These are phyloP conservation scores for Xyrauchen texanus DNA, from an alignment of 2,113 vertebrate species.

Conservation along the genomic window DNA sequence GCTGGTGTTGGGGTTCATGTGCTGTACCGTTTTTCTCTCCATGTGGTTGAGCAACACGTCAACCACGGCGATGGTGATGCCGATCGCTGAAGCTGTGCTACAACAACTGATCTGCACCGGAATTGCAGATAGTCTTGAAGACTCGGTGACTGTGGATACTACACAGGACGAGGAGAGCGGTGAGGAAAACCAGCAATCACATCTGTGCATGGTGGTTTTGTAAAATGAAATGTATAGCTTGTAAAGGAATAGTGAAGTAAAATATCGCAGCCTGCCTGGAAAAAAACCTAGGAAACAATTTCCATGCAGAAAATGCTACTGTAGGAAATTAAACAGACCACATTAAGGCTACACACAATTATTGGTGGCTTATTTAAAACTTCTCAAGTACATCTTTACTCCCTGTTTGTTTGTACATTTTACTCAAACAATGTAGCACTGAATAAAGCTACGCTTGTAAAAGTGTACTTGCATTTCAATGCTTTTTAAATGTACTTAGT, in stretches of 20 bases:
- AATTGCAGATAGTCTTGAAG: conserved; percentile 74
- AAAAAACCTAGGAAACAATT: no score
- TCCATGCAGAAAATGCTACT: no score
- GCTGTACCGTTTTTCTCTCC: conserved; percentile 91
- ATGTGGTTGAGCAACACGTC: conserved; percentile 99
- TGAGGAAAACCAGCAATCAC: not conserved
- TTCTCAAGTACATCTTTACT: no score
- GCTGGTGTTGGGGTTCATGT: conserved; percentile 98
- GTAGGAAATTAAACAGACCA: no score
- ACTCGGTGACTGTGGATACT: conserved; percentile 69
- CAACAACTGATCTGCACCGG: conserved; percentile 88
- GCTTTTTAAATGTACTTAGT: no score
- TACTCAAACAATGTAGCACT: no score
- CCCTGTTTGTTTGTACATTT: no score
- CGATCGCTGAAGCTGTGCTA: conserved; percentile 94
- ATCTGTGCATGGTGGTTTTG: not conserved
- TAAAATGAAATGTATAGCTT: not conserved
- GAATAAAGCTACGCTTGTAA: no score
- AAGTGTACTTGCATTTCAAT: no score
- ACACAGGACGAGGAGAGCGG: conserved; percentile 49
- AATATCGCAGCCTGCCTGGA: not conserved
- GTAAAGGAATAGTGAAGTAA: no score
- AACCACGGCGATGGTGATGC: conserved; percentile 99
- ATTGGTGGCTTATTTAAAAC: no score
- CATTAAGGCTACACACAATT: no score